These are phyloP conservation scores for Aurelia sp. DNA, from an alignment of 30 jellyfish, hydroid and myxozoan genomes.

Conservation along the genomic window DNA sequence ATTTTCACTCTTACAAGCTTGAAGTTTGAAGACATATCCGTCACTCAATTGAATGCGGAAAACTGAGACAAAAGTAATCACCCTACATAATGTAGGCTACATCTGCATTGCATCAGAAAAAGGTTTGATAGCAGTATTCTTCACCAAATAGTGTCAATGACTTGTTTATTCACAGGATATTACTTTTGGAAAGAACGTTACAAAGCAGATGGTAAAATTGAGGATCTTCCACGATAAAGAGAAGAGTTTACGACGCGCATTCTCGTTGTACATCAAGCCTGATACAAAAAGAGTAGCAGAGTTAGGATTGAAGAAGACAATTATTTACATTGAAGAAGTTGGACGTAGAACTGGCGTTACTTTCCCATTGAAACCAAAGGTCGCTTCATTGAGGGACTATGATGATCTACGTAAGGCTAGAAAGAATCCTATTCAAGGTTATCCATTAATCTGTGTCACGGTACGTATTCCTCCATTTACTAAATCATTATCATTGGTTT, in stretches of 20 bases:
- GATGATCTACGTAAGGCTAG: slow-evolving; percentile 70
- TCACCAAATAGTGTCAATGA: too few relatives aligned
- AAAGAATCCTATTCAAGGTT: slow-evolving; percentile 84
- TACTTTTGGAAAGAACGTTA: slow-evolving; percentile 69
- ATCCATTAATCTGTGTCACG: slow-evolving; percentile 98
- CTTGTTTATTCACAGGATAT: slow-evolving; percentile 53
- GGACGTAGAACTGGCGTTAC: slow-evolving; percentile 89
- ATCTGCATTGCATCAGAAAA: too few relatives aligned
- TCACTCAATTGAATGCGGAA: too few relatives aligned
- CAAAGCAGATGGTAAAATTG: slow-evolving; percentile 70
- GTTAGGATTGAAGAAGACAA: slow-evolving; percentile 78
- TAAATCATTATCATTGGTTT: too few relatives aligned
- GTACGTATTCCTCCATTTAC: slow-evolving; percentile 34
- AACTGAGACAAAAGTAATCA: too few relatives aligned
- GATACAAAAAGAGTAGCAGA: slow-evolving; percentile 64
- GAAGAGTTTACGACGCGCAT: slow-evolving; percentile 87
- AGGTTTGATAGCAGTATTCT: too few relatives aligned
- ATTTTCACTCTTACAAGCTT: too few relatives aligned
- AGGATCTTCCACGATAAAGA: slow-evolving; percentile 76
- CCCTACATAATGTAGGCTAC: too few relatives aligned
- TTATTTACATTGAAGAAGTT: slow-evolving; percentile 87
- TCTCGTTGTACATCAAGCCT: slow-evolving; percentile 71
- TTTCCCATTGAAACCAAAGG: slow-evolving; percentile 93
- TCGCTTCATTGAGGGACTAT: slow-evolving; percentile 88
- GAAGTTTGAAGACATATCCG: too few relatives aligned